Conservation (phyloP, 2,113 vertebrate genomes). For the Campylomormyrus tamandua region DNA sequence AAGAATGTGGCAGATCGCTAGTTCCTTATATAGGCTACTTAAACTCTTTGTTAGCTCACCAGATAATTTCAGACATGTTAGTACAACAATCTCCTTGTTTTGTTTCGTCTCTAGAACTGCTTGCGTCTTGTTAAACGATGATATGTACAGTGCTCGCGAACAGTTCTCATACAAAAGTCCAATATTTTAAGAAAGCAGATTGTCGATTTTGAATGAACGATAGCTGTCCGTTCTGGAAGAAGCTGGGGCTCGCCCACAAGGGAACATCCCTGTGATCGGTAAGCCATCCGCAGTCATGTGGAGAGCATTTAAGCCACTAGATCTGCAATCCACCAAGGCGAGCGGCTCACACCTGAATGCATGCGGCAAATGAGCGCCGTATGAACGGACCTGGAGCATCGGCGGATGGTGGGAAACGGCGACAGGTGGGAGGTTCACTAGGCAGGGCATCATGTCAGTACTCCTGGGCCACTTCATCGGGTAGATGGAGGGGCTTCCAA, state of each 20-base stretch:
- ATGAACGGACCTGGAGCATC: conserved; percentile 19
- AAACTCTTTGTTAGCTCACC: not conserved
- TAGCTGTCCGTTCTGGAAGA: conserved; percentile 15
- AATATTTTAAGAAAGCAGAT: conserved; percentile 32
- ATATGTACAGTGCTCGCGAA: not conserved
- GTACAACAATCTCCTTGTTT: not conserved
- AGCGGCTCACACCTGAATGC: conserved; percentile 27
- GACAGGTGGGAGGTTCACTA: conserved; percentile 41
- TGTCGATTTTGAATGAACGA: conserved; percentile 39
- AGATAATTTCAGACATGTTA: not conserved
- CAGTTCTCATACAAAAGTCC: not conserved
- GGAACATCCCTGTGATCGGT: conserved; percentile 12
- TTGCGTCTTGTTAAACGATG: not conserved
- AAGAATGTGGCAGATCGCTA: not conserved
- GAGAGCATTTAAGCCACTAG: conserved; percentile 15
- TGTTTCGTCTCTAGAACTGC: not conserved
- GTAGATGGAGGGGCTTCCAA: not conserved
- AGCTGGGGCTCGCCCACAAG: conserved; percentile 25
- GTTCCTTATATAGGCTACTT: not conserved
- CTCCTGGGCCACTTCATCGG: conserved; percentile 48
- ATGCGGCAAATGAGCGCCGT: conserved; percentile 34
- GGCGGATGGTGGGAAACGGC: conserved; percentile 30
- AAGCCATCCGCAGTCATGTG: conserved; percentile 23
- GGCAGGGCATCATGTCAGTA: conserved; percentile 36
- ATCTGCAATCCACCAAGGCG: conserved; percentile 15